These are phyloP conservation scores for Champsocephalus gunnari DNA, from an alignment of 2,797 vertebrate genomes.

Conservation along the genomic window DNA sequence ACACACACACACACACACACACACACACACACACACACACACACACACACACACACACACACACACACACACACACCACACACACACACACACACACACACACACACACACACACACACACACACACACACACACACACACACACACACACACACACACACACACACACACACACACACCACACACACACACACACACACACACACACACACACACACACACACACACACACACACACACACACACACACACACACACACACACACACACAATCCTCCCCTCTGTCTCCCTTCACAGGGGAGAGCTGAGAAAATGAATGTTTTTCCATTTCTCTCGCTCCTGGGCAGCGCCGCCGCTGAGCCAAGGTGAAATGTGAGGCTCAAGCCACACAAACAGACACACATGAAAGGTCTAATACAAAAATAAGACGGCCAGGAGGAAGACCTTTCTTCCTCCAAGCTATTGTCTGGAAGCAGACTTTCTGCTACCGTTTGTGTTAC, in stretches of 20 bases:
- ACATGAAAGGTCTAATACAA: slow-evolving; percentile 14
- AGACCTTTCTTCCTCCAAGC: slow-evolving; percentile 3
- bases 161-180: slow-evolving; percentile 1
- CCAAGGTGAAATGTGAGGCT: slow-evolving; percentile 66
- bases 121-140: background rate
- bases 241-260: background rate
- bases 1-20: background rate
- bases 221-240: background rate
- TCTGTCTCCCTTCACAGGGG: slow-evolving; percentile 40
- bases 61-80: background rate
- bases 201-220: background rate
- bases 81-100: background rate
- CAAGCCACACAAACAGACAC: slow-evolving; percentile 18
- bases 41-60: too few species aligned
- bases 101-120: too few species aligned
- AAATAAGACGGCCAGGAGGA: slow-evolving; percentile 1
- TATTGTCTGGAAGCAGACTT: slow-evolving; percentile 18
- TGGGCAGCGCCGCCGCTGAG: slow-evolving; percentile 35
- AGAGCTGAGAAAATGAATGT: slow-evolving; percentile 69
- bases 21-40: background rate
- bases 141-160: background rate
- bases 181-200: too few species aligned
- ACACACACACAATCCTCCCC: background rate
- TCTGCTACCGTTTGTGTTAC: background rate
- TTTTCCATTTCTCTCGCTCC: slow-evolving; percentile 58